Conservation (phyloP, 2,797 vertebrate species). For the Distichodus sexfasciatus region DNA sequence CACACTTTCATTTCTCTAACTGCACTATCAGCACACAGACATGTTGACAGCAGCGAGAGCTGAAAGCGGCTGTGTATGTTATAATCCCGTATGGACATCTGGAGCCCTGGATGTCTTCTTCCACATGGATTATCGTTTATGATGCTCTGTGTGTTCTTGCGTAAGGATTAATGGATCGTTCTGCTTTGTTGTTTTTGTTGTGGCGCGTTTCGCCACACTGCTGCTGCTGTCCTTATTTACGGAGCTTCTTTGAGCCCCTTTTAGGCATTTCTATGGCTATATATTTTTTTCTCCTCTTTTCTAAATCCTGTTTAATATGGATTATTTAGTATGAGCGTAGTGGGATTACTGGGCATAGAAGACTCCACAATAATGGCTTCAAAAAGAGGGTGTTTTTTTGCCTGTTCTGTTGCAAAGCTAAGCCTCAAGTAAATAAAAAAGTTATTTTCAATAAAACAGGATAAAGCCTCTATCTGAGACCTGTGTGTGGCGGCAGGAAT, state of each 20-base stretch:
- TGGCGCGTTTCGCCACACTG: constrained; percentile 6
- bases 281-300: background rate
- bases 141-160: constrained; percentile 24
- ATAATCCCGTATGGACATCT: constrained; percentile 47
- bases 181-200: constrained; percentile 38
- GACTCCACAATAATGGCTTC: constrained; percentile 25
- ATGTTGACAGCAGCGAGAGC: constrained; percentile 21
- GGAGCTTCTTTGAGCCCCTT: constrained; percentile 19
- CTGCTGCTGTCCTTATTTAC: constrained; percentile 40
- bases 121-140: constrained; percentile 22
- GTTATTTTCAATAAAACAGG: background rate
- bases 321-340: constrained; percentile 45
- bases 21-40: constrained; percentile 16
- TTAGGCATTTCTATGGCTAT: background rate
- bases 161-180: constrained; percentile 42
- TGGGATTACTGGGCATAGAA: constrained; percentile 39
- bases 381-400: constrained; percentile 33
- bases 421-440: background rate
- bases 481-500: background rate
- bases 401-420: background rate
- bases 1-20: too few relatives aligned
- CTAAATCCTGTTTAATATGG: constrained; percentile 52
- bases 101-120: constrained; percentile 35
- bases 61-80: constrained; percentile 20
- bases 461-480: background rate